Evolutionary conservation across 2,113 vertebrate genomes (phyloP).

Genomic region (Xyliphius kryptos): DNA sequence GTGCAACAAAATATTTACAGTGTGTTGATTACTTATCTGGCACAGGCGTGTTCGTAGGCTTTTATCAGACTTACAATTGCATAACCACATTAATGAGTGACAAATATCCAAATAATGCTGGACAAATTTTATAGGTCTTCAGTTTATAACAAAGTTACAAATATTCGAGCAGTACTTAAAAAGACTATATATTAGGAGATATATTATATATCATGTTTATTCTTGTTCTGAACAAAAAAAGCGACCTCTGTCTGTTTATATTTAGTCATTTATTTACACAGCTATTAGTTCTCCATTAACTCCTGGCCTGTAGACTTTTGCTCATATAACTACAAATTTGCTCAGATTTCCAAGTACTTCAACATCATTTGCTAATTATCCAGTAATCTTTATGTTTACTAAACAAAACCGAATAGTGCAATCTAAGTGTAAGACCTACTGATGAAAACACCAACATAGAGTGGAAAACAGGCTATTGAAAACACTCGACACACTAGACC

Average conservation of each 20-base stretch:
- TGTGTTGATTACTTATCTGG: slow-evolving; percentile 52
- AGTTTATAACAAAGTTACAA: neutral
- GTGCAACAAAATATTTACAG: slow-evolving; percentile 51
- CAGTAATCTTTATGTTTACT: too few relatives aligned
- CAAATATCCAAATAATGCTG: slow-evolving; percentile 8
- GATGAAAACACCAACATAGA: too few relatives aligned
- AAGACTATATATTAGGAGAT: neutral
- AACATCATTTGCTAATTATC: too few relatives aligned
- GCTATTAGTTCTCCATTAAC: slow-evolving; percentile 20
- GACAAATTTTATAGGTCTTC: neutral
- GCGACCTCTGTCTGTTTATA: slow-evolving; percentile 17
- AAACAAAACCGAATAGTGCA: too few relatives aligned
- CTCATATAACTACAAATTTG: too few relatives aligned
- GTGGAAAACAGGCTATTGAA: too few relatives aligned
- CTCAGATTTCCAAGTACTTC: too few relatives aligned
- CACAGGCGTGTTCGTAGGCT: slow-evolving; percentile 15
- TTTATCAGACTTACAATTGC: slow-evolving; percentile 3
- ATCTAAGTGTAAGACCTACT: too few relatives aligned
- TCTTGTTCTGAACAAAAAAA: slow-evolving; percentile 1
- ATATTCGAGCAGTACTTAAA: slow-evolving; percentile 11
- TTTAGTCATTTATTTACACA: slow-evolving; percentile 16
- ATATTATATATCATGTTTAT: slow-evolving; percentile 20
- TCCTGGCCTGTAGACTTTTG: neutral
- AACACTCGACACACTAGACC: too few relatives aligned
- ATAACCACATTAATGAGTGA: neutral